A percentile compares a stretch with the other conserved stretches of the same genome.
Evolutionary conservation across 2,113 vertebrate species (phyloP).

Genomic region (Otolemur garnettii): DNA sequence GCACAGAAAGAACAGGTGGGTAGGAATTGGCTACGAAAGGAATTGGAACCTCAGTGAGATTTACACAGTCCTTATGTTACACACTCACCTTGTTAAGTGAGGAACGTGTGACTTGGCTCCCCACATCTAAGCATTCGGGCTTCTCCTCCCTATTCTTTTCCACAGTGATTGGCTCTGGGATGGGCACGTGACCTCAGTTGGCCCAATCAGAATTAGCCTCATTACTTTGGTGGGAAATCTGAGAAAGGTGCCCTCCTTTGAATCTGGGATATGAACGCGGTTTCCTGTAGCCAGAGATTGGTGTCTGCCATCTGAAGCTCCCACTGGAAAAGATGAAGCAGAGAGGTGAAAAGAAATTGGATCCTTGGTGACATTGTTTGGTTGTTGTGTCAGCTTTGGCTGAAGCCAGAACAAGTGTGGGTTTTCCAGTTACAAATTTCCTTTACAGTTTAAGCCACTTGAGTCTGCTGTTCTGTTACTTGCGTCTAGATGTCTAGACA

Average conservation of each 20-base stretch:
- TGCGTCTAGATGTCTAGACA: background rate
- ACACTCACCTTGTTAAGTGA: background rate
- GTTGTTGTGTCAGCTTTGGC: background rate
- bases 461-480: conserved; percentile 52
- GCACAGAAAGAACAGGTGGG: background rate
- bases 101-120: background rate
- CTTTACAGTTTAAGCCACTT: background rate
- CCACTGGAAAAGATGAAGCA: background rate
- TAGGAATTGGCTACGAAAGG: background rate
- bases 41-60: background rate
- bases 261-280: background rate
- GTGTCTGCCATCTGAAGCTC: background rate
- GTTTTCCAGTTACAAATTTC: conserved; percentile 6
- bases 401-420: background rate
- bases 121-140: background rate
- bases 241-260: background rate
- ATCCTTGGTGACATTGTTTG: background rate
- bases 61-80: background rate
- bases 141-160: background rate
- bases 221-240: background rate
- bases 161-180: conserved; percentile 35
- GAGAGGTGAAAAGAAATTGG: background rate
- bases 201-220: conserved; percentile 23
- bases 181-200: background rate
- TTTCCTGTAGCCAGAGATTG: background rate